phyloP scores from a whole-genome alignment of 2,113 vertebrate species.

The Gobio gobio region DNA sequence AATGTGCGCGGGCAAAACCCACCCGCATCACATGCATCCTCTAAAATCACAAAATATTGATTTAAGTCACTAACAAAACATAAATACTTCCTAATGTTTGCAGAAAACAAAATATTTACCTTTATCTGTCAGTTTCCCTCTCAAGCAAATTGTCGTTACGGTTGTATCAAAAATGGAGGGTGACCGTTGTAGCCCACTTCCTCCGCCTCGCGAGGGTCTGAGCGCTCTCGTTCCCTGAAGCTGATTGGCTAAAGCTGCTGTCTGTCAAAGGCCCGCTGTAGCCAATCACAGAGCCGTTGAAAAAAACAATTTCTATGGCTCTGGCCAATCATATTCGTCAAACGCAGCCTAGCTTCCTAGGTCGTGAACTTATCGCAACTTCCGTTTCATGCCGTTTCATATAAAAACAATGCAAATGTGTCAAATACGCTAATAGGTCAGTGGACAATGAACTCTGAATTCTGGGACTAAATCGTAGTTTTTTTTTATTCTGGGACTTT shows the following conservation, averaged over 20 bases:
- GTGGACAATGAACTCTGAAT: too few relatives aligned
- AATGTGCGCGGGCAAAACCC: background rate
- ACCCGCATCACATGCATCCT: background rate
- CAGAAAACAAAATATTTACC: slow-evolving; percentile 33
- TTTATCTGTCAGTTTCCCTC: slow-evolving; percentile 24
- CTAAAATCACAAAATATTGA: background rate
- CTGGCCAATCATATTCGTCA: background rate
- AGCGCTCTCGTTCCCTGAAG: background rate
- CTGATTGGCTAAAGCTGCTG: slow-evolving; percentile 44
- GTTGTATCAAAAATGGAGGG: slow-evolving; percentile 56
- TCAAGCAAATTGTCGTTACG: slow-evolving; percentile 28
- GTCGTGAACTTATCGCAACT: too few relatives aligned
- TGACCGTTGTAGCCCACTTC: slow-evolving; percentile 41
- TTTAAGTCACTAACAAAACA: background rate
- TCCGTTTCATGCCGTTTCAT: background rate
- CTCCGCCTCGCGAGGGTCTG: slow-evolving; percentile 26
- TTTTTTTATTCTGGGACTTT: too few relatives aligned
- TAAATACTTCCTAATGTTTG: too few relatives aligned
- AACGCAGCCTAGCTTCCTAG: background rate
- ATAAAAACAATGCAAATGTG: background rate
- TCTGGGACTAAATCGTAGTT: too few relatives aligned
- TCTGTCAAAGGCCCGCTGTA: background rate
- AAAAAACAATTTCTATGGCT: too few relatives aligned
- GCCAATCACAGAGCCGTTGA: too few relatives aligned
- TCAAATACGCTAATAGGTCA: background rate